Evolutionary conservation across 1,140 invertebrate species (phyloP).

Genomic region (Phymorhynchus buccinoides): DNA sequence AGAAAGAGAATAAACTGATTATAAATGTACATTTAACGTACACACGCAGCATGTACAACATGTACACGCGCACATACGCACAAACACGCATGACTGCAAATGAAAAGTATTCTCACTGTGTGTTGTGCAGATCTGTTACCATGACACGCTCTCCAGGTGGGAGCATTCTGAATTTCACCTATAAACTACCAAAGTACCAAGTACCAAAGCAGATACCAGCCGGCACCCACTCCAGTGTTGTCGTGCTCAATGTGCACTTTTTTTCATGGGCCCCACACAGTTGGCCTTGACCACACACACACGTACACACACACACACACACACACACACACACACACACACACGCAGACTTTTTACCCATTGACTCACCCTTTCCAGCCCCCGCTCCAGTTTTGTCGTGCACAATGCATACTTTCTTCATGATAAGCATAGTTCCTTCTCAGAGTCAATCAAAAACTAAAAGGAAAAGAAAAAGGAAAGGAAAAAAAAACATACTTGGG

Average conservation of each 20-base stretch:
- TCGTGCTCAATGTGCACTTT: slow-evolving; percentile 73
- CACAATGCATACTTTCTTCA: too few species aligned
- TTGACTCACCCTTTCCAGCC: slow-evolving; percentile 67
- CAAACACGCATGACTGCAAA: too few species aligned
- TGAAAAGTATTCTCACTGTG: too few species aligned
- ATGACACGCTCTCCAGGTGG: too few species aligned
- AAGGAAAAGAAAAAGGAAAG: too few species aligned
- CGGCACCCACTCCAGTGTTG: slow-evolving; percentile 69
- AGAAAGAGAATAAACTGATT: neutral
- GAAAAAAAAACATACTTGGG: too few species aligned
- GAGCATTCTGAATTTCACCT: too few species aligned
- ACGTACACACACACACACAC: neutral
- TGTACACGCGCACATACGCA: too few species aligned
- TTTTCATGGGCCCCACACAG: slow-evolving; percentile 71
- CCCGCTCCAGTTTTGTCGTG: slow-evolving; percentile 53
- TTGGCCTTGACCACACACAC: slow-evolving; percentile 54
- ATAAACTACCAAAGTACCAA: too few species aligned
- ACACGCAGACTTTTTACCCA: neutral
- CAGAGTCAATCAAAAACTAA: too few species aligned
- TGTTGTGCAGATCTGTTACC: too few species aligned
- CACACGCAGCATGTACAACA: neutral
- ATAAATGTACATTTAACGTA: neutral
- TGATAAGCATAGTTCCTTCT: too few species aligned
- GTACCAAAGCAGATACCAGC: neutral
- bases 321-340: neutral